phyloP scores from a whole-genome alignment of 1,140 invertebrate genomes.

The Sesamia nonagrioides region DNA sequence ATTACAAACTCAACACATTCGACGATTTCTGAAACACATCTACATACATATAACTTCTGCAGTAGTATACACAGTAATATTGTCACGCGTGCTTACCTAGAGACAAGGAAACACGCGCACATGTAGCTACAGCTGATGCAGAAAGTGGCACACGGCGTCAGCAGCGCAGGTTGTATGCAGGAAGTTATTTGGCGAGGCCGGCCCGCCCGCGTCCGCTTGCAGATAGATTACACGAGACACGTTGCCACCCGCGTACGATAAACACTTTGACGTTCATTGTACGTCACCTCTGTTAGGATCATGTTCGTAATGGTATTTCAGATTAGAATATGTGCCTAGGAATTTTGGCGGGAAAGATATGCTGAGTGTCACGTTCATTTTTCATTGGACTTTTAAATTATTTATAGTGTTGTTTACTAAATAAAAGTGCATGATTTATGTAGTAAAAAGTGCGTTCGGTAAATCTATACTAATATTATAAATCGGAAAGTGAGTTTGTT shows the following conservation, averaged over 20 bases:
- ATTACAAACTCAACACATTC: too few species aligned
- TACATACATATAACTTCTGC: neutral
- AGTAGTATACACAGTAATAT: neutral
- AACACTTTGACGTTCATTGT: constrained; percentile 10
- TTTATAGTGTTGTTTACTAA: too few species aligned
- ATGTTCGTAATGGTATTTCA: neutral
- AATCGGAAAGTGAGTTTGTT: too few species aligned
- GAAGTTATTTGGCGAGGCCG: constrained; percentile 73
- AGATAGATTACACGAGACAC: constrained; percentile 66
- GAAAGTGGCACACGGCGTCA: constrained; percentile 57
- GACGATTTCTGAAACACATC: too few species aligned
- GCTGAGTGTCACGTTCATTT: too few species aligned
- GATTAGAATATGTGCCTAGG: neutral
- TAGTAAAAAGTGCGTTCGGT: too few species aligned
- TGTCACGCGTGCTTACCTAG: neutral
- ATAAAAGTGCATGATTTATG: too few species aligned
- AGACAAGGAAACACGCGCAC: neutral
- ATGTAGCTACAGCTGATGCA: constrained; percentile 16
- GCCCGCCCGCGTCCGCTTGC: constrained; percentile 62
- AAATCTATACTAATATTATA: too few species aligned
- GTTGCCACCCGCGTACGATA: constrained; percentile 27
- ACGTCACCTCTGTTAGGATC: neutral
- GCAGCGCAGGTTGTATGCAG: constrained; percentile 52
- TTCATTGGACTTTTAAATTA: too few species aligned
- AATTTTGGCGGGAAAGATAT: too few species aligned